phyloP scores from a whole-genome alignment of 23 tunicate genomes.

The Aplidium turbinatum region DNA sequence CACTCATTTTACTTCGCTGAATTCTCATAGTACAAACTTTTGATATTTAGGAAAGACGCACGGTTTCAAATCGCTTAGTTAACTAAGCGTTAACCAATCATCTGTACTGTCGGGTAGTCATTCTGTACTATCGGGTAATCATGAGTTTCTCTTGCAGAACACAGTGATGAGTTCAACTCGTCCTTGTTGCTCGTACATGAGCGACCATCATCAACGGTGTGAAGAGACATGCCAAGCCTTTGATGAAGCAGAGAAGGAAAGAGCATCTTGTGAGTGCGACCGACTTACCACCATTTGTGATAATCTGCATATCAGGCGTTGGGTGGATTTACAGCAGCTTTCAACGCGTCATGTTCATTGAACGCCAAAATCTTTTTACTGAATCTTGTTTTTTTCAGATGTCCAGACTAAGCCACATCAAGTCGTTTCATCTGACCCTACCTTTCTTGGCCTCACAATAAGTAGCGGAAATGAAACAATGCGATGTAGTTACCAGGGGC shows the following conservation, averaged over 20 bases:
- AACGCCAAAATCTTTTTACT: neutral
- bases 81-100: too few species aligned
- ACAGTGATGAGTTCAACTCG: conserved; percentile 1
- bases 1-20: neutral
- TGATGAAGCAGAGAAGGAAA: conserved; percentile 20
- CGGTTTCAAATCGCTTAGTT: too few species aligned
- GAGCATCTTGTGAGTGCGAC: neutral
- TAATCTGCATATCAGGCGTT: neutral
- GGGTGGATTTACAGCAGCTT: neutral
- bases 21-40: too few species aligned
- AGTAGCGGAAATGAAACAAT: too few species aligned
- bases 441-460: too few species aligned
- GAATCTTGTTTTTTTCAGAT: too few species aligned
- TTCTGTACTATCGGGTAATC: too few species aligned
- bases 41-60: neutral
- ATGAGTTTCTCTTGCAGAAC: too few species aligned
- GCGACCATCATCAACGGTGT: neutral
- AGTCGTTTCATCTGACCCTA: too few species aligned
- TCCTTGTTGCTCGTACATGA: neutral
- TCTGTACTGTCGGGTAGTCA: too few species aligned
- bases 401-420: too few species aligned
- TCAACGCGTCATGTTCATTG: neutral
- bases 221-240: conserved; percentile 4
- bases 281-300: neutral
- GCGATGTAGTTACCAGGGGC: too few species aligned